Percentiles rank a stretch among this genome's conserved stretches.
Conservation (phyloP, 1,140 invertebrate genomes). For the Formica selysi region DNA sequence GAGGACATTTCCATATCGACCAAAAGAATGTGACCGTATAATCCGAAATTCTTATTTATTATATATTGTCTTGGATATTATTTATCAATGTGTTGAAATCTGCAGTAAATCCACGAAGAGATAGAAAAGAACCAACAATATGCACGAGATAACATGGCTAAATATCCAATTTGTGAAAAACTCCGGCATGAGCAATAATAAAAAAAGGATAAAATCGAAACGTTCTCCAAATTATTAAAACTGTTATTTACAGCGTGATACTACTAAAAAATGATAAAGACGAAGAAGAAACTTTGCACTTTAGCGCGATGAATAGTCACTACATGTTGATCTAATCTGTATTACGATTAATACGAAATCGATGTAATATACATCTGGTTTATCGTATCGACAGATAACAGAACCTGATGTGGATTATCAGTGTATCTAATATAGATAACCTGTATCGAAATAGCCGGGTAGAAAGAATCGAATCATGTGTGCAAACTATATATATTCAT, state of each 20-base stretch:
- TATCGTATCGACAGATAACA: background rate
- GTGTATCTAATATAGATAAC: too few relatives aligned
- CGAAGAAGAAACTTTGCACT: background rate
- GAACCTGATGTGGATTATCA: background rate
- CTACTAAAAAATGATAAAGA: too few relatives aligned
- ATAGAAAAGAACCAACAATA: too few relatives aligned
- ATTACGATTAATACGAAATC: background rate
- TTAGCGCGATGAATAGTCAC: background rate
- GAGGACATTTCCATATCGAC: slow-evolving; percentile 16
- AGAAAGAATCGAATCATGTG: background rate
- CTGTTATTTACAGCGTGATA: background rate
- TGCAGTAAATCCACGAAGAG: background rate
- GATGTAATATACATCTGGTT: too few relatives aligned
- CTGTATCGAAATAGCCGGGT: background rate
- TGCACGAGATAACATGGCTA: too few relatives aligned
- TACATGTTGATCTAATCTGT: background rate
- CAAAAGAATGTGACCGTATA: background rate
- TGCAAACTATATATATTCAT: background rate
- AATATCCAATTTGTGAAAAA: background rate
- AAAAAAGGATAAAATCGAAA: background rate
- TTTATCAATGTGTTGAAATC: background rate
- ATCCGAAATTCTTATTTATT: background rate
- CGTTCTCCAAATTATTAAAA: background rate
- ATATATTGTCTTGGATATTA: background rate
- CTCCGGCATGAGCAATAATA: background rate